Percentiles rank a stretch among this genome's conserved stretches.
Evolutionary conservation across 2,888 invertebrate genomes (phyloP).

Genomic region (Lacanobia oleracea): DNA sequence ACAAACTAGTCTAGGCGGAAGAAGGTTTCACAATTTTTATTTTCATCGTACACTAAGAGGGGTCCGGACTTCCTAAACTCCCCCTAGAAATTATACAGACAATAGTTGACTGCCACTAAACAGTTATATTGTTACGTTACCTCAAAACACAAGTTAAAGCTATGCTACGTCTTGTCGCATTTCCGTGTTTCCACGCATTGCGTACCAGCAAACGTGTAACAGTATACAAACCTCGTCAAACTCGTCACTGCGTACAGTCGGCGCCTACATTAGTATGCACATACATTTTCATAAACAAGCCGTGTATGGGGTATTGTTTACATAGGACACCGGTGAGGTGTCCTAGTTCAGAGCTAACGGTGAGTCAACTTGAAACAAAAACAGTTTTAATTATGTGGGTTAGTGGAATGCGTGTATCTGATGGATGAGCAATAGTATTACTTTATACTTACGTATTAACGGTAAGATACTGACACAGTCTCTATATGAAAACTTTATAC

Average conservation of each 20-base stretch:
- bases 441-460: background rate
- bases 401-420: background rate
- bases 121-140: background rate
- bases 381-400: background rate
- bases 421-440: background rate
- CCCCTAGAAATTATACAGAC: background rate
- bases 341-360: conserved; percentile 16
- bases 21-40: too few species aligned
- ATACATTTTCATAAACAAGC: conserved; percentile 65
- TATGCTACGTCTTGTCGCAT: conserved; percentile 13
- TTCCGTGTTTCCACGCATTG: conserved; percentile 12
- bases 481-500: background rate
- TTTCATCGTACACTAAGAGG: too few species aligned
- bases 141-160: background rate
- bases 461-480: background rate
- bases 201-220: background rate
- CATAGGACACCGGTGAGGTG: conserved; percentile 30
- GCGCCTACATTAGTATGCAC: conserved; percentile 56
- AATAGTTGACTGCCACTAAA: too few species aligned
- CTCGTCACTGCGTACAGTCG: conserved; percentile 24
- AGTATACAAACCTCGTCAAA: conserved; percentile 44
- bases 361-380: conserved; percentile 17
- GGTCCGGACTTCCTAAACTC: too few species aligned
- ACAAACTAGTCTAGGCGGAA: too few species aligned
- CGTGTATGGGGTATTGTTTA: conserved; percentile 57